Conservation (phyloP, 2,888 invertebrate genomes). For the Habroteleia sp. region DNA sequence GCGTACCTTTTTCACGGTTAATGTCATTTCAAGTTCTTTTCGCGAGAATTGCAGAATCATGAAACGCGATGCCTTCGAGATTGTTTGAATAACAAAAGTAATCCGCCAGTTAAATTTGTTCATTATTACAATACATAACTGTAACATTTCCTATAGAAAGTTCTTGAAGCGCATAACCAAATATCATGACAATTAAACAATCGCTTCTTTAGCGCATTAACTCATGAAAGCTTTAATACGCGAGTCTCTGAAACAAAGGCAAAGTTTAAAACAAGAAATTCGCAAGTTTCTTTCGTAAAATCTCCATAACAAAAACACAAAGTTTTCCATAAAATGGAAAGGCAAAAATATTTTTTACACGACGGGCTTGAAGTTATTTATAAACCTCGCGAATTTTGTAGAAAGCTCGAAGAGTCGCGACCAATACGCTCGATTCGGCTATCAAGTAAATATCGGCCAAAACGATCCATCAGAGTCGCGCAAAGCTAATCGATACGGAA, state of each 20-base stretch:
- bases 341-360: too few species aligned
- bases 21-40: constrained; percentile 26
- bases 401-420: too few species aligned
- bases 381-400: too few species aligned
- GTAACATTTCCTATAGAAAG: constrained; percentile 17
- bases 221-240: constrained; percentile 11
- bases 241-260: constrained; percentile 23
- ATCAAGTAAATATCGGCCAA: too few species aligned
- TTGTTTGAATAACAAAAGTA: constrained; percentile 42
- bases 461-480: neutral
- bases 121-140: constrained; percentile 30
- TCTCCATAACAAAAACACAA: constrained; percentile 35
- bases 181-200: constrained; percentile 47
- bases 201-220: constrained; percentile 33
- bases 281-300: constrained; percentile 21
- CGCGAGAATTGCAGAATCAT: constrained; percentile 12
- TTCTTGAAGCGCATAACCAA: constrained; percentile 28
- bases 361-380: too few species aligned
- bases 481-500: neutral
- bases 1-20: constrained; percentile 27
- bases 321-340: too few species aligned
- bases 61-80: constrained; percentile 9
- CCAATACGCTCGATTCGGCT: too few species aligned
- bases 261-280: constrained; percentile 27
- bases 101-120: constrained; percentile 39